Evolutionary conservation across 2,888 invertebrate species (phyloP), one percentile per base, ranked within the genome.

Genomic region (Carcina quercana): DNA sequence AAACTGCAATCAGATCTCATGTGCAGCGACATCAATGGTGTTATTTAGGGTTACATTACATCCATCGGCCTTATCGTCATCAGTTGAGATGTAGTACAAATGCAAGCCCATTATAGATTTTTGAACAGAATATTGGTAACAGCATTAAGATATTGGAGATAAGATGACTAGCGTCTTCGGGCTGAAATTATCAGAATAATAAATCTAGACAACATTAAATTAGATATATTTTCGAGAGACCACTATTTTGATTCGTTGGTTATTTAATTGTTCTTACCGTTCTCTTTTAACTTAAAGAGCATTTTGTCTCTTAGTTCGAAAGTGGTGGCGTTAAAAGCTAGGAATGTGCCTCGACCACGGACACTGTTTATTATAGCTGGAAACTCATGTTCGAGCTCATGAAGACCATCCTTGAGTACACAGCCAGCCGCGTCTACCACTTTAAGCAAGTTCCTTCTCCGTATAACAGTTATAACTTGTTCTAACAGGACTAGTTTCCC

Each of bases 401-500:
- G 64, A n/a, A 94, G 75, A 0, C 92, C 91, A n/a, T 67, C 52
- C 50, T 89, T 86, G 0, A 91, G 67, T 17, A 86, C 85, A 17
- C 88, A 73, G 4, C 95, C 98, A 1, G 93, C 88, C 47, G 86
- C 79, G 27, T 86, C 71, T 0, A 94, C 96, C 46, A 89, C 86
- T 1, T 87, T 78, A 26, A 98, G 64, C 10, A 99, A 86, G 30
- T 92, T 88, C 13, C 98, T 91, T 14, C 89, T 84, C 53, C 90
- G 87, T 4, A 99, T 93, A 0, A 95, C 93, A 27, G 93, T 87
- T 22, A 98, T 54, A 6, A 97, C 89, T 40, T 89, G 89, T 60
- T 96, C 94, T 33, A 99, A 74, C 12, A 98, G 74, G 22, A 98
- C 74, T 27, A 98, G 61, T 78, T 98, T 98, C 37, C 95, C 90